Evolutionary conservation across 2,113 vertebrate genomes (phyloP), one percentile per base, ranked within the genome.

Genomic region (Phocoena phocoena): DNA sequence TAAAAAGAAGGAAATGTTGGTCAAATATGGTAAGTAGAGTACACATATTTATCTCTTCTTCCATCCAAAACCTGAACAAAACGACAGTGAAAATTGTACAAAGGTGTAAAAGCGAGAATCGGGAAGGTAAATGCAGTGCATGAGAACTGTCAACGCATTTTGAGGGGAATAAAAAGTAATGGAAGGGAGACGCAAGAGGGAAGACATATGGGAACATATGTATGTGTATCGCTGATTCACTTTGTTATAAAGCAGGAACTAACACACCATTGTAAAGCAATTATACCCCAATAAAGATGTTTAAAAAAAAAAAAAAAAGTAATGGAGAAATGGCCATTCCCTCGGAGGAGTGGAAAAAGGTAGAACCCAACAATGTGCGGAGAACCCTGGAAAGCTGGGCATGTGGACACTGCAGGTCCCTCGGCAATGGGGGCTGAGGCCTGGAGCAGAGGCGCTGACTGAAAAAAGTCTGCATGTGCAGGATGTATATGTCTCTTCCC

Each of bases 1-100:
- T 87, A 74, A 73, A 92, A 63, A 53, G 14, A 89, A 95, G 63
- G 26, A 33, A 68, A 28, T 82, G 85, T 95, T 67, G 62, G 47
- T 73, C n/a, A 96, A 93, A 88, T 85, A 23, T 21, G 13, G 5
- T 67, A 44, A 84, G 67, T n/a, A 25, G 14, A 41, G 12, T 31
- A 28, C 0, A 85, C 0, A 47, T 3, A 33, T 23, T 50, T 74
- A 11, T 80, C 53, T 84, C 13, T 63, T 85, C 63, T 90, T n/a
- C 36, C 36, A 38, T 44, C 62, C 36, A 28, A 92, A 94, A 84
- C 23, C 36, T 85, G 6, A 89, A 36, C 13, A 20, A 88, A 91
- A 85, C 67, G 21, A 67, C n/a, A 63, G 38, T 38, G 33, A 74
- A 94, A 81, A 55, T 80, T 74, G 44, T n/a, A n/a, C 53, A 81